phyloP scores from a whole-genome alignment of 2,888 invertebrate species.

The Oscheius sp. region DNA sequence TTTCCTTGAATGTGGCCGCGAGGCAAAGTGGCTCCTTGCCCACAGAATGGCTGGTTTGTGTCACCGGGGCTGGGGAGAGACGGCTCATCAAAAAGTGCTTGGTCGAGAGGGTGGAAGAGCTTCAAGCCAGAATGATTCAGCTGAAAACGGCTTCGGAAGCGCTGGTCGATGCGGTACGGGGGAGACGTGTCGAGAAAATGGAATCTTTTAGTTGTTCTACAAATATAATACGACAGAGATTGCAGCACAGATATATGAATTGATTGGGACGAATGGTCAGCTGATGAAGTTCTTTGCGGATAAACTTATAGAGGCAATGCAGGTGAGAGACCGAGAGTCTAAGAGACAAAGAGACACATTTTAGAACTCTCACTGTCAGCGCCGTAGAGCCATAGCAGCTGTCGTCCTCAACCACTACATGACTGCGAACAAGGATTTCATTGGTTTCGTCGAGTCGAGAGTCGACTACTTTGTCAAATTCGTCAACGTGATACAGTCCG shows the following conservation, averaged over 20 bases:
- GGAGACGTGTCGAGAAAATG: neutral
- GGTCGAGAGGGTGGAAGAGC: neutral
- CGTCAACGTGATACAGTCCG: neutral
- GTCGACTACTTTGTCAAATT: neutral
- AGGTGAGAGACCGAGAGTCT: too few species aligned
- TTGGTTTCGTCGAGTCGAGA: neutral
- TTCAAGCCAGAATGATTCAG: neutral
- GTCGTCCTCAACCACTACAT: too few species aligned
- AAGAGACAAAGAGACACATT: neutral
- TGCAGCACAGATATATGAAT: too few species aligned
- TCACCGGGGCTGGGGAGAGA: constrained; percentile 1
- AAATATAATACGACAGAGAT: neutral
- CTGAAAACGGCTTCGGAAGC: neutral
- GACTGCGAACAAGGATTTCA: neutral
- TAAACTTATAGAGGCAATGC: too few species aligned
- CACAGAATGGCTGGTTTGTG: constrained; percentile 6
- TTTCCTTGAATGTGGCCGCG: neutral
- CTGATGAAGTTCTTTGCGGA: too few species aligned
- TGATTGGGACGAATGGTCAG: too few species aligned
- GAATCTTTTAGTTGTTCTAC: neutral
- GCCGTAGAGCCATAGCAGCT: too few species aligned
- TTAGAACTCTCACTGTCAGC: neutral
- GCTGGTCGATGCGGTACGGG: neutral
- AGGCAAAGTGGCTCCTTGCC: neutral
- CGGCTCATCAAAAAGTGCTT: constrained; percentile 1